Conservation (phyloP, 2,113 vertebrate species). For the Vanacampus margaritifer region DNA sequence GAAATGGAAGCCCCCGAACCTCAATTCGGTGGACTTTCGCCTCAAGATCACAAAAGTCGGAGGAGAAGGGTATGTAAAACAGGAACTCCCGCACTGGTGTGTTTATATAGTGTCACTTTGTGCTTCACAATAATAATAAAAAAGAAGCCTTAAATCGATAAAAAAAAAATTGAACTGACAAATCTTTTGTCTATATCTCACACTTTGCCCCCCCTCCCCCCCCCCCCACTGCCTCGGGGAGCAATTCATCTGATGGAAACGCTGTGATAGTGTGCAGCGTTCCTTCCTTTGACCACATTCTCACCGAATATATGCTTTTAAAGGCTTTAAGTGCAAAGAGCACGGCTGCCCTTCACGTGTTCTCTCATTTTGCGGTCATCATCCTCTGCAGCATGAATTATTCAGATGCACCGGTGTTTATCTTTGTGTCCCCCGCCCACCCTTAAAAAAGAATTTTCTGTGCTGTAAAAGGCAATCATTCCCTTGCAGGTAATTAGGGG, state of each 20-base stretch:
- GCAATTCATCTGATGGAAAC: constrained; percentile 5
- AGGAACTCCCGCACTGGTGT: constrained; percentile 23
- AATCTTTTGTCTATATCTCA: constrained; percentile 14
- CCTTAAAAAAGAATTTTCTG: constrained; percentile 7
- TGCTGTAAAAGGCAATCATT: constrained; percentile 7
- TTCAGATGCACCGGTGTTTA: constrained; percentile 30
- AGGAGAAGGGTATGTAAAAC: constrained; percentile 90
- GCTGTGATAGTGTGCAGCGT: constrained; percentile 2
- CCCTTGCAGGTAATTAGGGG: not conserved
- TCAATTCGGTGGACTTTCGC: constrained; percentile 98
- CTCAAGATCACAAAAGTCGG: constrained; percentile 96
- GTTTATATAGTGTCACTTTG: not conserved
- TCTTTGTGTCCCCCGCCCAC: not conserved
- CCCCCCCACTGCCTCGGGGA: constrained; percentile 5
- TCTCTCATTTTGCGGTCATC: constrained; percentile 19
- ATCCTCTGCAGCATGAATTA: constrained; percentile 44
- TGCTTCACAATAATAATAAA: constrained; percentile 18
- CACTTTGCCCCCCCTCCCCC: not conserved
- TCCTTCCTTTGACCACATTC: constrained; percentile 14
- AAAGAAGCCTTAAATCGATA: not conserved
- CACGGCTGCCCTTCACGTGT: not conserved
- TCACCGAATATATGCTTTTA: not conserved
- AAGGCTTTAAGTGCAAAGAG: constrained; percentile 2
- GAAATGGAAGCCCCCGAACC: constrained; percentile 98
- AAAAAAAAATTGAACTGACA: constrained; percentile 10